phyloP scores from a whole-genome alignment of 2,113 vertebrate species.

The Phalacrocorax brasilianus region DNA sequence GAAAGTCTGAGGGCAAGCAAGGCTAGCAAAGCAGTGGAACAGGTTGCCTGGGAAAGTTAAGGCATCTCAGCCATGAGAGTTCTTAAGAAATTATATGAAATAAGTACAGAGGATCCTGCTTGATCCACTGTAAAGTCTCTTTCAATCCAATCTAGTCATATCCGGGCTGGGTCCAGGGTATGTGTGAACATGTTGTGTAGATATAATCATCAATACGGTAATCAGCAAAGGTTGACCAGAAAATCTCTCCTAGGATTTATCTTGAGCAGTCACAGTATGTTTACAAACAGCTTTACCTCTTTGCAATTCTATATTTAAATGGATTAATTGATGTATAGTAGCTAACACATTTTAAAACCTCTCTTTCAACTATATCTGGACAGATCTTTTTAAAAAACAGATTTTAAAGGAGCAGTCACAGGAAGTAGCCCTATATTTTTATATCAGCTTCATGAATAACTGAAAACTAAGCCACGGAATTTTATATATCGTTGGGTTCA shows the following conservation, averaged over 20 bases:
- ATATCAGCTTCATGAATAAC: not conserved
- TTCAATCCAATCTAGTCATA: not conserved
- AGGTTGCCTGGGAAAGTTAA: not conserved
- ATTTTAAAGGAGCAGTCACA: not conserved
- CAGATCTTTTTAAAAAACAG: not conserved
- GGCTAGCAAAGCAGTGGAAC: not conserved
- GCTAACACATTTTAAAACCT: not conserved
- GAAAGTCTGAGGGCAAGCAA: not conserved
- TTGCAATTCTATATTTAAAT: not conserved
- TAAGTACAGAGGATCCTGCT: not conserved
- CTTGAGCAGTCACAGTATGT: not conserved
- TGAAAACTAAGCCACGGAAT: not conserved
- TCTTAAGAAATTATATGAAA: not conserved
- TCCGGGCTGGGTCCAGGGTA: not conserved
- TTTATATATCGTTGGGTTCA: not conserved
- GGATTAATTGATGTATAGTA: not conserved
- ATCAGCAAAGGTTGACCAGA: not conserved
- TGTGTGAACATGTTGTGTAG: not conserved
- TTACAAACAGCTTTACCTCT: not conserved
- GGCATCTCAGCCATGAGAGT: not conserved
- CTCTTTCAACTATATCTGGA: not conserved
- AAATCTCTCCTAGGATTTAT: not conserved
- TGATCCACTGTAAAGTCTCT: not conserved
- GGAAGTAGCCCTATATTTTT: not conserved
- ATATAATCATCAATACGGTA: not conserved